These are phyloP conservation scores for Sebastes nivosus DNA, from an alignment of 2,797 vertebrate genomes.

Conservation along the genomic window DNA sequence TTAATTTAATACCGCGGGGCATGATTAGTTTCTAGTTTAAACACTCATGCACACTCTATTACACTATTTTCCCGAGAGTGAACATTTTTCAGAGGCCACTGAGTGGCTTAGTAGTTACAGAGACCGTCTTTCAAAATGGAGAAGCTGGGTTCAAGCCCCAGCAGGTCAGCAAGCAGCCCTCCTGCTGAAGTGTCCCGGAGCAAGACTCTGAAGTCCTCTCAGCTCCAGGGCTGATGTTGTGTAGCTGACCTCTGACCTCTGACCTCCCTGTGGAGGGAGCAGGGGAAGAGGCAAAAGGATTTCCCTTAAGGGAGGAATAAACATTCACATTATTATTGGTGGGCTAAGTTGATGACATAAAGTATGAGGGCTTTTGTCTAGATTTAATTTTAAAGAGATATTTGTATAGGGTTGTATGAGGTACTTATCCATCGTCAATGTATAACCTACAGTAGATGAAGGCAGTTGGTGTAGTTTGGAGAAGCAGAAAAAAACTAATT, in stretches of 20 bases:
- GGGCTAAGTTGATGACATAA: neutral
- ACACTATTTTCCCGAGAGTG: neutral
- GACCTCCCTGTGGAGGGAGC: slow-evolving; percentile 2
- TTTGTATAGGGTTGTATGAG: too few relatives aligned
- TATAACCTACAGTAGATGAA: too few relatives aligned
- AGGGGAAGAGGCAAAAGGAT: neutral
- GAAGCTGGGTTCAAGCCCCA: neutral
- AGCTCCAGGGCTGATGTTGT: neutral
- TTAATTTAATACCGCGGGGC: slow-evolving; percentile 59
- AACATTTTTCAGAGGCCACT: slow-evolving; percentile 24
- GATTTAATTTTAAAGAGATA: neutral
- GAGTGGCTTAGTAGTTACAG: slow-evolving; percentile 7
- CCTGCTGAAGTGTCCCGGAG: slow-evolving; percentile 6
- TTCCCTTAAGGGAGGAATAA: neutral
- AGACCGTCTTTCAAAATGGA: neutral
- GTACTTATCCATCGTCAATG: too few relatives aligned
- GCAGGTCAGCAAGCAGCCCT: slow-evolving; percentile 15
- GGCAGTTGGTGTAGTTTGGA: too few relatives aligned
- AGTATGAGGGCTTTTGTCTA: neutral
- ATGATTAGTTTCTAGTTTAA: slow-evolving; percentile 56
- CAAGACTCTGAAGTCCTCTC: neutral
- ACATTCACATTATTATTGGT: neutral
- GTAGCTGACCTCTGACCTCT: slow-evolving; percentile 25
- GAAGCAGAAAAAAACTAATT: too few relatives aligned
- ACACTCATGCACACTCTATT: slow-evolving; percentile 23